Evolutionary conservation across 2,888 invertebrate species (phyloP), one percentile per base, ranked within the genome.

Genomic region (Ptilodon capucinus): DNA sequence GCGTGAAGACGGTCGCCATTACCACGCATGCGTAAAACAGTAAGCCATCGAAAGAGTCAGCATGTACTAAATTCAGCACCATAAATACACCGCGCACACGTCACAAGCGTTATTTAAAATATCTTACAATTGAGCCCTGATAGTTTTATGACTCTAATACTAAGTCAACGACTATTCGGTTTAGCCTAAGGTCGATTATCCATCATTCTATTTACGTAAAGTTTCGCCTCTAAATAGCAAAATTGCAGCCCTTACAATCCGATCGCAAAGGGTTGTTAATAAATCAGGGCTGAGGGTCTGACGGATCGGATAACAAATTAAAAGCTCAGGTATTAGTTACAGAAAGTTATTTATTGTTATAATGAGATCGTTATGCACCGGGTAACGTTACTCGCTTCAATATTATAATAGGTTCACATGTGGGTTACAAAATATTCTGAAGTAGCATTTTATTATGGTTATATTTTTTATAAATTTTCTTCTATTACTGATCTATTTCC

Each of bases 241-340:
- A 11, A 28, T 28, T 28, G 28, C 28, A 28, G 28, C 28, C 28
- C 28, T 28, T n/a, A n/a, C n/a, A 5, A 11, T n/a, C 28, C n/a
- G 44, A 57, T 41, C 44, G 46, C 43, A 48, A 52, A 50, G 46
- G 39, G 13, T 54, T 42, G 36, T 40, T 45, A 43, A 51, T 38
- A 38, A 38, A 38, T 38, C 38, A 38, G 19, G n/a, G 13, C 41
- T 43, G 40, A 25, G 25, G 46, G 11, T 13, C 44, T 34, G 44
- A 56, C 32, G 46, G 50, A 55, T 71, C 60, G n/a, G 8, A 43
- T 71, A 64, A 55, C 70, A 64, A 71, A 71, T 70, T 68, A 67
- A 65, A 64, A 60, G 42, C 63, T 36, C 42, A 57, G 64, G 63
- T 70, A 60, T 70, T 57, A 57, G 64, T 71, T 59, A 62, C 64